Conservation (phyloP, 2,888 invertebrate genomes). For the Scrobipalpa atriplicella region DNA sequence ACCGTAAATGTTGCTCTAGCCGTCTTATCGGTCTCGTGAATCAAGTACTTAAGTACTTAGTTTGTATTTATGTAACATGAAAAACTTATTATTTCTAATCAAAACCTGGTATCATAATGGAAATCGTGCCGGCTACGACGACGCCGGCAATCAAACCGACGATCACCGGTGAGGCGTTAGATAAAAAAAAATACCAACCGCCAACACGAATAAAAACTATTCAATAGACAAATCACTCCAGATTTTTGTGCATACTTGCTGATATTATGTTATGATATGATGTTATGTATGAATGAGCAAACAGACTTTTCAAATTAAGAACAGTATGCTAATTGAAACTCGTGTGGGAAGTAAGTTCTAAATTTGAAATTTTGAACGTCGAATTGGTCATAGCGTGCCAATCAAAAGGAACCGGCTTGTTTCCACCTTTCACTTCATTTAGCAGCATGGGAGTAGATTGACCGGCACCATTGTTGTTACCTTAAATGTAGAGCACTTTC, state of each 20-base stretch:
- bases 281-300: too few relatives aligned
- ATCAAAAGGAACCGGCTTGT: slow-evolving; percentile 41
- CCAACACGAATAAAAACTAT: neutral
- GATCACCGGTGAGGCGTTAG: slow-evolving; percentile 16
- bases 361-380: slow-evolving; percentile 12
- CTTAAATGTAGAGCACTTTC: slow-evolving; percentile 25
- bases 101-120: neutral
- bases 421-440: slow-evolving; percentile 37
- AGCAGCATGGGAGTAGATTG: slow-evolving; percentile 21
- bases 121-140: neutral
- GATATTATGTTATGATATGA: too few relatives aligned
- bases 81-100: neutral
- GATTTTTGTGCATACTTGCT: too few relatives aligned
- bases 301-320: neutral
- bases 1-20: too few relatives aligned
- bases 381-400: slow-evolving; percentile 30
- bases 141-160: slow-evolving; percentile 9
- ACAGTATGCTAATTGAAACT: slow-evolving; percentile 15
- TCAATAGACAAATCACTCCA: neutral
- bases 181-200: neutral
- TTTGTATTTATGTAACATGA: neutral
- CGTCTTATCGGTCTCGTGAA: too few relatives aligned
- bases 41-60: too few relatives aligned
- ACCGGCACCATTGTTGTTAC: slow-evolving; percentile 11
- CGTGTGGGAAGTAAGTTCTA: slow-evolving; percentile 4